These are phyloP conservation scores for Spisula solida DNA, from an alignment of 2,888 invertebrate species.

Conservation along the genomic window DNA sequence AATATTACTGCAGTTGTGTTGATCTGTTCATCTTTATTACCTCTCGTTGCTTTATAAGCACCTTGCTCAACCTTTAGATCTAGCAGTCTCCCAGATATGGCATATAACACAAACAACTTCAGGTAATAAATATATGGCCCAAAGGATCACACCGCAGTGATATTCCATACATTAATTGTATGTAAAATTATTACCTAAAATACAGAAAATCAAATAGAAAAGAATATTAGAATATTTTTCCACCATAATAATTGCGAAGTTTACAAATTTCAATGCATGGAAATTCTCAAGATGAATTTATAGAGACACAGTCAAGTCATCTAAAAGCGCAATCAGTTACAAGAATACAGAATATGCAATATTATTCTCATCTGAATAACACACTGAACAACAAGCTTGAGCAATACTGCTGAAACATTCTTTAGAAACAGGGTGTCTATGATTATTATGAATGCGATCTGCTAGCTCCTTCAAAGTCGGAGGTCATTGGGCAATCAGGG, in stretches of 20 bases:
- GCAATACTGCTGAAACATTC: background rate
- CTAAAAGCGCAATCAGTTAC: background rate
- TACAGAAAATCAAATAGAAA: background rate
- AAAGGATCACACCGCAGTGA: too few species aligned
- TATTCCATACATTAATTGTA: too few species aligned
- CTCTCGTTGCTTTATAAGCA: too few species aligned
- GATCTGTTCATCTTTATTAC: too few species aligned
- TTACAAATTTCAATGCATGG: background rate
- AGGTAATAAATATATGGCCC: too few species aligned
- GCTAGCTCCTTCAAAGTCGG: too few species aligned
- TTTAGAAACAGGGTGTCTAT: background rate
- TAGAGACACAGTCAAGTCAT: background rate
- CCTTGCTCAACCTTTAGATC: too few species aligned
- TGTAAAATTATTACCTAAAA: background rate
- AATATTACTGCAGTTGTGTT: too few species aligned
- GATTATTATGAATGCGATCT: too few species aligned
- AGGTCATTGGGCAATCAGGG: too few species aligned
- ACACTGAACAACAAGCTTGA: background rate
- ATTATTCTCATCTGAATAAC: conserved; percentile 3
- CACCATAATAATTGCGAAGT: background rate
- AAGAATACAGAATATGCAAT: background rate
- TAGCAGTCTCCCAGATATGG: too few species aligned
- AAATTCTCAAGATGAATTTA: background rate
- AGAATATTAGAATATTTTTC: background rate
- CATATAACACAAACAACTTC: too few species aligned